These are phyloP conservation scores for Laticauda laticaudata DNA, from an alignment of 2,113 vertebrate species.

Conservation along the genomic window DNA sequence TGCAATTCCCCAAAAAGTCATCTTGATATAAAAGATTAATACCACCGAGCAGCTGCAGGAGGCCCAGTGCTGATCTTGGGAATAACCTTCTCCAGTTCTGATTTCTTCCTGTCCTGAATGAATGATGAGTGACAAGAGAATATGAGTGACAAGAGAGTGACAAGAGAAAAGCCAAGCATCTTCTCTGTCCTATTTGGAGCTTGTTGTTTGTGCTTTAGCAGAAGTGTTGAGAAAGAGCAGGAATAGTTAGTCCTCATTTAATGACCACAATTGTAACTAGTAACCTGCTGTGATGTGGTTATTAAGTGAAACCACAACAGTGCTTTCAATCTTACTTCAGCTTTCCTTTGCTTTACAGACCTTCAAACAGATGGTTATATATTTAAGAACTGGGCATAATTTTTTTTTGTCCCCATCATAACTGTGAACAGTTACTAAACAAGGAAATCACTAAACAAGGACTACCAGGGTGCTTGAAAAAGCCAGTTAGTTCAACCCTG, in stretches of 20 bases:
- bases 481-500: background rate
- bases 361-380: background rate
- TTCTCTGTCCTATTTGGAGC: background rate
- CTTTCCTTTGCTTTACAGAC: background rate
- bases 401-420: background rate
- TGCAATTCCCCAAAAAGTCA: background rate
- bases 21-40: background rate
- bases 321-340: background rate
- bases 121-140: background rate
- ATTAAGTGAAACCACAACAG: background rate
- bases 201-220: background rate
- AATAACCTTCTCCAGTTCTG: background rate
- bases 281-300: background rate
- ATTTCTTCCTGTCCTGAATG: background rate
- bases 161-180: background rate
- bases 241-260: background rate
- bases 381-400: background rate
- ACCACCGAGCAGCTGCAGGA: background rate
- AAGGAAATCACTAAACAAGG: background rate
- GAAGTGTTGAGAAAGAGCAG: background rate
- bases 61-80: background rate
- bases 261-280: background rate
- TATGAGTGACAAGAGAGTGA: background rate
- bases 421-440: background rate
- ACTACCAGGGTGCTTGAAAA: background rate